Conservation (phyloP, 2,888 invertebrate species). For the Scrobipalpa costella region DNA sequence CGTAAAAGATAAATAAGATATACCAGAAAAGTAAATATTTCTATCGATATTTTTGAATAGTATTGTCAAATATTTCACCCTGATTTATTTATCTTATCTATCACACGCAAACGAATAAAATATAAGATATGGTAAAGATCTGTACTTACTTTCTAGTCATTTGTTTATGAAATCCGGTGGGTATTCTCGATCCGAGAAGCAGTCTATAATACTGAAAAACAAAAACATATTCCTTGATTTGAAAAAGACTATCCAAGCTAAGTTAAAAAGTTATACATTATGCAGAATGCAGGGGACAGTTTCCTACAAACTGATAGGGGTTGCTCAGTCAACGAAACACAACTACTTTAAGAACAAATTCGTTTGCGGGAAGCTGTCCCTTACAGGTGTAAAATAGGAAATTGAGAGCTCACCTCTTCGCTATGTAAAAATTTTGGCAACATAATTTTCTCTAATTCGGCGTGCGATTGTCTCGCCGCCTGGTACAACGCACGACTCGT, state of each 20-base stretch:
- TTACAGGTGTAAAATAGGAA: constrained; percentile 14
- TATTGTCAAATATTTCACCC: not conserved
- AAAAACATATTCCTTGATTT: constrained; percentile 27
- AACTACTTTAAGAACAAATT: too few species aligned
- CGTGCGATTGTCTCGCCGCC: constrained; percentile 89
- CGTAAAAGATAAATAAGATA: not conserved
- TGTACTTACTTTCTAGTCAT: constrained; percentile 78
- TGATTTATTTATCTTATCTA: not conserved
- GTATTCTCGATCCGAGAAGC: constrained; percentile 84
- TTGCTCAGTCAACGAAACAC: too few species aligned
- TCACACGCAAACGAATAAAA: too few species aligned
- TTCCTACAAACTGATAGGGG: too few species aligned
- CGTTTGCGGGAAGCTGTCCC: too few species aligned
- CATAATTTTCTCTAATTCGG: constrained; percentile 86
- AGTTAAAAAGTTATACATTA: too few species aligned
- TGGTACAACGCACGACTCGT: constrained; percentile 89
- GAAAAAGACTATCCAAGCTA: not conserved
- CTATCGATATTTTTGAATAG: not conserved
- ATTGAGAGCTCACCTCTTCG: constrained; percentile 82
- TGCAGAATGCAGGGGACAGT: too few species aligned
- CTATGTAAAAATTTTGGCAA: constrained; percentile 91
- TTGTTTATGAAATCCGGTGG: constrained; percentile 78
- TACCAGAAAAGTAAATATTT: not conserved
- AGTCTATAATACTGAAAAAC: constrained; percentile 86
- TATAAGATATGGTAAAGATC: not conserved